Conservation (phyloP, 2,888 invertebrate species). For the Choristoneura rosaceana region DNA sequence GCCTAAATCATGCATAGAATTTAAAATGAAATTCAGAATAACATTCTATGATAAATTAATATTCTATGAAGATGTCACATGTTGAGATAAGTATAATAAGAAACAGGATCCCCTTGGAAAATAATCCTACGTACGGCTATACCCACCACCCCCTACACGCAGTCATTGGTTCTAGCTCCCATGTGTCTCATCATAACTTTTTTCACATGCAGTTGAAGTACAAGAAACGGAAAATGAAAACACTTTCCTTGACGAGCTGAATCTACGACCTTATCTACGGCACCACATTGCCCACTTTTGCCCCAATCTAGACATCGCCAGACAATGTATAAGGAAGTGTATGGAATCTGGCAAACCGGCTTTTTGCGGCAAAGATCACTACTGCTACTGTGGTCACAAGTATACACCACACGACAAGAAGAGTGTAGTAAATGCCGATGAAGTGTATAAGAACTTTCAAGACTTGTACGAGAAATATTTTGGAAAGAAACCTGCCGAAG, state of each 20-base stretch:
- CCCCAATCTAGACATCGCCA: slow-evolving; percentile 63
- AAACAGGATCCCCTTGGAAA: too few relatives aligned
- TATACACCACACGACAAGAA: slow-evolving; percentile 48
- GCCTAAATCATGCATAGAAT: too few relatives aligned
- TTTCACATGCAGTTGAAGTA: neutral
- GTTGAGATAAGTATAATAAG: too few relatives aligned
- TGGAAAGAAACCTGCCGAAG: slow-evolving; percentile 47
- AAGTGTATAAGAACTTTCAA: slow-evolving; percentile 55
- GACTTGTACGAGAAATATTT: slow-evolving; percentile 74
- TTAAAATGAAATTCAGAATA: too few relatives aligned
- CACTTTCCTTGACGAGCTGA: neutral
- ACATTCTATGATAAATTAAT: too few relatives aligned
- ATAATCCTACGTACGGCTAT: too few relatives aligned
- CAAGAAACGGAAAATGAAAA: neutral
- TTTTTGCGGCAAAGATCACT: slow-evolving; percentile 77
- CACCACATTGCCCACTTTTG: slow-evolving; percentile 81
- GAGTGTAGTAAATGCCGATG: slow-evolving; percentile 41
- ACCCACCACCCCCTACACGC: too few relatives aligned
- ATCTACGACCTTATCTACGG: slow-evolving; percentile 52
- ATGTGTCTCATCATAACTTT: too few relatives aligned
- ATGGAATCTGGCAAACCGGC: slow-evolving; percentile 67
- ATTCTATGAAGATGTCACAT: too few relatives aligned
- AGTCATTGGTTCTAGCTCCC: neutral
- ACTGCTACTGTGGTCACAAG: slow-evolving; percentile 74
- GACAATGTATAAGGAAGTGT: slow-evolving; percentile 68